phyloP scores from a whole-genome alignment of 2,797 vertebrate genomes.

The Cryptoprocta ferox region DNA sequence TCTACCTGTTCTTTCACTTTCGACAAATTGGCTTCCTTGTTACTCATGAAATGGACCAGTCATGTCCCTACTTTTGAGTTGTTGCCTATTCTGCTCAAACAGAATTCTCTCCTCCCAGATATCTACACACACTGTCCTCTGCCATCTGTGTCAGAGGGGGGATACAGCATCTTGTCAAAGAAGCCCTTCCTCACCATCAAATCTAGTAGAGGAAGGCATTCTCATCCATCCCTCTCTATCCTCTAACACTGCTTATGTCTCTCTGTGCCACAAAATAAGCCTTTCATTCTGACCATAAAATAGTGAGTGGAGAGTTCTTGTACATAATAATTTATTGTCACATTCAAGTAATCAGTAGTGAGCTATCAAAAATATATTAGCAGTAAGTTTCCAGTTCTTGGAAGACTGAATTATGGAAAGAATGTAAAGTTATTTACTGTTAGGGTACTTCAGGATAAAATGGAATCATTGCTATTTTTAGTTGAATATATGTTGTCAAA shows the following conservation, averaged over 20 bases:
- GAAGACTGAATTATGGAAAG: background rate
- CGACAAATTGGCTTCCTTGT: background rate
- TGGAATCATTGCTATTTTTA: background rate
- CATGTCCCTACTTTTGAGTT: background rate
- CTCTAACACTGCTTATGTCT: background rate
- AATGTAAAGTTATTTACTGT: background rate
- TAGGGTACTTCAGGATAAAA: background rate
- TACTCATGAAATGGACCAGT: background rate
- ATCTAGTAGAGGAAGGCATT: background rate
- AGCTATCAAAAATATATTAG: background rate
- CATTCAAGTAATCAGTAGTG: background rate
- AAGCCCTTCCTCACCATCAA: background rate
- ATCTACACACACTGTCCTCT: too few species aligned
- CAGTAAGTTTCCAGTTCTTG: background rate
- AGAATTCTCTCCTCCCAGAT: background rate
- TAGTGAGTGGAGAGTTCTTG: background rate
- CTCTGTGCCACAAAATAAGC: background rate
- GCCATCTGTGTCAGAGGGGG: background rate
- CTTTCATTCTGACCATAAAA: background rate
- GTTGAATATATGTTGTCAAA: background rate
- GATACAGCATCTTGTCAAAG: background rate
- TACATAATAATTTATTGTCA: background rate
- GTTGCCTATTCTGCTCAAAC: background rate
- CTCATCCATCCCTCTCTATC: background rate
- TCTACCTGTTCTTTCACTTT: background rate